Evolutionary conservation across 1,140 invertebrate genomes (phyloP), one percentile per base, ranked within the genome.

Genomic region (Drosophila biarmipes): DNA sequence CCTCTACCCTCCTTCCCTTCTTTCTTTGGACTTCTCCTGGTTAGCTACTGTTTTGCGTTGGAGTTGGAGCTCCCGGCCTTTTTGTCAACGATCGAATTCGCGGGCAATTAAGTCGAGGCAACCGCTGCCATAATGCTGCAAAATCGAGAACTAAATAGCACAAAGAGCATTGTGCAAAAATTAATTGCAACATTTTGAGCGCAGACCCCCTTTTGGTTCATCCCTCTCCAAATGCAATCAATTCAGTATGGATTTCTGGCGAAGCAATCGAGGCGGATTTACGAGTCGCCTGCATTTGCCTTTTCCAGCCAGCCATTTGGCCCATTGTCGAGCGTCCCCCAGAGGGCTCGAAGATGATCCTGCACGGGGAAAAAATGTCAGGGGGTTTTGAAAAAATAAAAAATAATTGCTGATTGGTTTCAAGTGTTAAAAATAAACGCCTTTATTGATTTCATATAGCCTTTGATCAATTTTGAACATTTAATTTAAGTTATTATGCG

Each of bases 151-250:
- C 80, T 84, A 84, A 84, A 84, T 84, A 84, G 79, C 78, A 73
- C 79, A 89, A 87, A 87, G 84, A 78, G 84, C 76, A 90, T 89
- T 89, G 84, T 80, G 76, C 68, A 86, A 90, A 75, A 90, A 89
- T 89, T 90, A 90, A 90, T 90, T 90, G 84, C 89, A 89, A 73
- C 89, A 80, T 90, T 90, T 90, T 73, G 84, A 69, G 72, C 80
- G 43, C 29, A 6, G 31, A 42, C 10, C 6, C 35, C 5, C 5
- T 17, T 2, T 24, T 17, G 11, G 1, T n/a, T 10, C 19, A 34
- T 67, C 59, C 55, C 40, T 61, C 31, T 27, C 35, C 62, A 61
- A 81, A 66, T 68, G 80, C 84, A 84, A 87, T 87, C 87, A 90
- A 90, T 90, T 82, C 78, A 74, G 52, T 78, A 80, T 90, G 86